Conservation (phyloP, 1,140 invertebrate species). For the Drosophila trapezifrons region DNA sequence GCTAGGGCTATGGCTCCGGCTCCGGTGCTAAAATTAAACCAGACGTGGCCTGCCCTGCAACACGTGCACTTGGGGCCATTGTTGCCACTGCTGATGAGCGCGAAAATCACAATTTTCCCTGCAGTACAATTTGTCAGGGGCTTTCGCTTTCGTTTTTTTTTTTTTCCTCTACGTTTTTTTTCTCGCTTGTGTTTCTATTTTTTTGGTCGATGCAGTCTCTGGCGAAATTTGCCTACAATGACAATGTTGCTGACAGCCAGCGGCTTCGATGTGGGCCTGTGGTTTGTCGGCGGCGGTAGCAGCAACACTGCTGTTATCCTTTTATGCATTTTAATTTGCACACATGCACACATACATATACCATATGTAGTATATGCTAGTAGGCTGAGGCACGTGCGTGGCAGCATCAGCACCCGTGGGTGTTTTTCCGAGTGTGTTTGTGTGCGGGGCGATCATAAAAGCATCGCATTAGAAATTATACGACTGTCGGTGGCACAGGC, state of each 20-base stretch:
- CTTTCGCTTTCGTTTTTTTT: conserved; percentile 46
- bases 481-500: conserved; percentile 60
- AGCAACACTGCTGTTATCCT: conserved; percentile 73
- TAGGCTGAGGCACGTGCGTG: conserved; percentile 59
- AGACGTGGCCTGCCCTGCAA: conserved; percentile 71
- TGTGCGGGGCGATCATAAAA: conserved; percentile 72
- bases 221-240: conserved; percentile 68
- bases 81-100: conserved; percentile 62
- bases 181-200: conserved; percentile 22
- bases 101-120: conserved; percentile 80
- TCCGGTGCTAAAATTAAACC: conserved; percentile 77
- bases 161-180: background rate
- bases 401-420: conserved; percentile 69
- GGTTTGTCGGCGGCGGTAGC: conserved; percentile 56
- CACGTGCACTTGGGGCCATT: conserved; percentile 64
- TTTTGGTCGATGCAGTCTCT: conserved; percentile 58
- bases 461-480: conserved; percentile 81
- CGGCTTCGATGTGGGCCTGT: conserved; percentile 40
- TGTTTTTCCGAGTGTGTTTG: conserved; percentile 62
- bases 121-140: conserved; percentile 72
- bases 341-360: conserved; percentile 41
- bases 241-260: conserved; percentile 58
- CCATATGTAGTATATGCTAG: conserved; percentile 18
- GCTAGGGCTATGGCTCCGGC: conserved; percentile 23
- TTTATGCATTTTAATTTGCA: conserved; percentile 81